Base-by-base conservation (phyloP, 2,888 invertebrate genomes). In the Caenorhabditis zanzibari region DNA sequence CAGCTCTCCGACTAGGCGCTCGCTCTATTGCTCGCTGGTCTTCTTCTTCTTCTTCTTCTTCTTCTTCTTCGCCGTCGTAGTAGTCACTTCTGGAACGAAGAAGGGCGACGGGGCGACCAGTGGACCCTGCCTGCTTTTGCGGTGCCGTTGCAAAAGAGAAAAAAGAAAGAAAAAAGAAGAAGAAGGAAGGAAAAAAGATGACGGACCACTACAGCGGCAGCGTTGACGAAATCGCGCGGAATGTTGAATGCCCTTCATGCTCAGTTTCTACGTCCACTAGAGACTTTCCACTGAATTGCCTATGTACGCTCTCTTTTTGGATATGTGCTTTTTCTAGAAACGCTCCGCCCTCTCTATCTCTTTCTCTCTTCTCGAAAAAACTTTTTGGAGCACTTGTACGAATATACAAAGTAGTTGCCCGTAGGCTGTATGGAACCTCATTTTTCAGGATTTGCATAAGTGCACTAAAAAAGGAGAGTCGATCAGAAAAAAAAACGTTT, bases 71-170 rank as follows among this genome's bases (percentile, higher is more conserved):
- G 59, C 58, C 68, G 76, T 76, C 26, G 71, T 79, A 79, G 64
- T 79, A 79, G 79, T 79, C 79, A 79, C 79, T 79, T 79, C 79
- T 81, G 74, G 81, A 73, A 74, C 73, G 81, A 81, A 77, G 77
- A 71, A 74, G 61, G 69, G 44, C 61, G 54, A 59, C 28, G 59
- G n/a, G n/a, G 41, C 74, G 74, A 68, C 63, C 66, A 69, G 32
- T 59, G 63, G 61, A 5, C 47, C 66, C 73, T 32, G 54, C 66
- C 73, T 32, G 54, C 71, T 68, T 59, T 59, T 19, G 59, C 44
- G 59, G 32, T 41, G 69, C 54, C 63, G 69, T 74, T 81, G 79
- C 79, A 79, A 71, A 72, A 71, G 71, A 47, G 63, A 71, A 41
- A 41, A 38, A 41, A 71, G 28, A 32, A 59, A 59, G 41, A 72